A percentile compares a stretch with the other conserved stretches of the same genome.
Evolutionary conservation across 2,113 vertebrate species (phyloP).

Genomic region (Chrysochloris asiatica): DNA sequence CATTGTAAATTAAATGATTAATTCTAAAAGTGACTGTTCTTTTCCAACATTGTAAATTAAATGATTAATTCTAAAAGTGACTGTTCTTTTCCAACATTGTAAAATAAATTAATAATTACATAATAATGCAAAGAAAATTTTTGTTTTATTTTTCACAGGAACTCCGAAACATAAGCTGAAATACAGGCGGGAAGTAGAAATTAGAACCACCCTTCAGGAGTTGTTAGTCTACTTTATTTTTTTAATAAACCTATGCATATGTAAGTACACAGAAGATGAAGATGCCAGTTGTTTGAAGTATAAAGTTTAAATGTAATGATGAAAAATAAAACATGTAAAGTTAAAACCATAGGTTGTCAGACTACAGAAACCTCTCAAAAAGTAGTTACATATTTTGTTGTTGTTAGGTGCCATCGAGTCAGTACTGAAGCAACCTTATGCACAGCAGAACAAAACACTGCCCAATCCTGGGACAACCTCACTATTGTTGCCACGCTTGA

Average conservation of each 20-base stretch:
- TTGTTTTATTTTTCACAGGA: constrained; percentile 70
- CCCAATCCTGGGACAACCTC: too few species aligned
- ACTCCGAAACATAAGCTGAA: not conserved
- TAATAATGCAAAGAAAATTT: constrained; percentile 10
- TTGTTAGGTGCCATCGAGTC: too few species aligned
- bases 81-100: not conserved
- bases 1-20: not conserved
- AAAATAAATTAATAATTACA: constrained; percentile 12
- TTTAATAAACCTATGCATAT: constrained; percentile 77
- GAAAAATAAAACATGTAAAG: too few species aligned
- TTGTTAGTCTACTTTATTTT: constrained; percentile 76
- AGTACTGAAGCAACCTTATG: too few species aligned
- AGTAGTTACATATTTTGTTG: too few species aligned
- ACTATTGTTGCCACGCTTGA: too few species aligned
- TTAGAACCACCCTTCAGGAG: constrained; percentile 73
- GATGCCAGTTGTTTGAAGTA: too few species aligned
- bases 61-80: not conserved
- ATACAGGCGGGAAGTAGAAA: constrained; percentile 63
- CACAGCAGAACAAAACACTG: too few species aligned
- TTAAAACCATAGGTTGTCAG: too few species aligned
- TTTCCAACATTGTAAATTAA: not conserved
- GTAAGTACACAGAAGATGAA: constrained; percentile 71
- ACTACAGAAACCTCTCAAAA: too few species aligned
- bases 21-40: not conserved
- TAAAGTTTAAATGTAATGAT: too few species aligned